These are phyloP conservation scores for Zaprionus obscuricornis DNA, from an alignment of 2,888 invertebrate species.

Conservation along the genomic window DNA sequence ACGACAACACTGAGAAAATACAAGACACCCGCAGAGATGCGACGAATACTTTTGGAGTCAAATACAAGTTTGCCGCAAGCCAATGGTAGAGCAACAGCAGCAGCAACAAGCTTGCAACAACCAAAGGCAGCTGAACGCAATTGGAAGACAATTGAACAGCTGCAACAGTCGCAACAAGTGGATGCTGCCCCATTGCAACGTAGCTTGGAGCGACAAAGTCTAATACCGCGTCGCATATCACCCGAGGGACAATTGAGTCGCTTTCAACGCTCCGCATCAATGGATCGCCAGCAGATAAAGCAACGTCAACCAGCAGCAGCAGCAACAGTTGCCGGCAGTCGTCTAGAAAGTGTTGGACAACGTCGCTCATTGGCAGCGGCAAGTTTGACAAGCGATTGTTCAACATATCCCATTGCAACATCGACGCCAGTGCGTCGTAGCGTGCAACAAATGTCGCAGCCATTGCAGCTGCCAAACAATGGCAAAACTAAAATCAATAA, in stretches of 20 bases:
- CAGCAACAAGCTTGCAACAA: neutral
- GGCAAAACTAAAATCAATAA: neutral
- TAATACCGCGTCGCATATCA: conserved; percentile 74
- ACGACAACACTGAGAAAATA: no score
- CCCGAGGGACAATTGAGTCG: conserved; percentile 47
- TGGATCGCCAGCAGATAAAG: conserved; percentile 79
- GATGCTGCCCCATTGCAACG: conserved; percentile 50
- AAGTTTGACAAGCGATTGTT: conserved; percentile 10
- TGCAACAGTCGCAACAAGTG: neutral
- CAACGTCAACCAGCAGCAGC: neutral
- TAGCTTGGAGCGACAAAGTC: conserved; percentile 72
- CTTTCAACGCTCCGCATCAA: conserved; percentile 75
- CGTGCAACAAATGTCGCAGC: neutral
- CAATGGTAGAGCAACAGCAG: conserved; percentile 50
- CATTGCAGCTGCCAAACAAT: neutral
- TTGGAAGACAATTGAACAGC: neutral
- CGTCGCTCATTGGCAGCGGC: conserved; percentile 38
- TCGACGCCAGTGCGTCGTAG: conserved; percentile 47
- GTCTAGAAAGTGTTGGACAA: conserved; percentile 61
- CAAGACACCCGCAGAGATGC: conserved; percentile 62
- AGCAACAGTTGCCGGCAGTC: no score
- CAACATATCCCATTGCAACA: conserved; percentile 39
- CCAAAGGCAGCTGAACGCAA: conserved; percentile 22
- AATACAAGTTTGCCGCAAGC: no score
- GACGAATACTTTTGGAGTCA: conserved; percentile 80